Percentiles rank a stretch among this genome's conserved stretches.
Conservation (phyloP, 30 jellyfish, hydroid and myxozoan species). For the Cassiopea xamachana region DNA sequence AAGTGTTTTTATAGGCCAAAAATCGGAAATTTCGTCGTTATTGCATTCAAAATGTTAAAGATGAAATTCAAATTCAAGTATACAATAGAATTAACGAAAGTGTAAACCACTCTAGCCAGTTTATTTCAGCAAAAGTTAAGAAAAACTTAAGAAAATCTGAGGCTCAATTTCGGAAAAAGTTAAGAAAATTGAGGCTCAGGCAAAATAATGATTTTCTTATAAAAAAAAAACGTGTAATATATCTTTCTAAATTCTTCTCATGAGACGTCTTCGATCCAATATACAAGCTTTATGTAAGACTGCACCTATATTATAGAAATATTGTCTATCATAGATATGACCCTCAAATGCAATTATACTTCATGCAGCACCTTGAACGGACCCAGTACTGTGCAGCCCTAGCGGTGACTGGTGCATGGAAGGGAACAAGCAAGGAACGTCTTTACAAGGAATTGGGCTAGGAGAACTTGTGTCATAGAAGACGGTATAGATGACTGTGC, state of each 20-base stretch:
- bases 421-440: conserved; percentile 52
- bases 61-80: too few relatives aligned
- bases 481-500: conserved; percentile 58
- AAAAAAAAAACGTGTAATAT: background rate
- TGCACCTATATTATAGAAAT: conserved; percentile 53
- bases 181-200: too few relatives aligned
- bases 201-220: too few relatives aligned
- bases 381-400: conserved; percentile 56
- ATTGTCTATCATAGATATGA: conserved; percentile 51
- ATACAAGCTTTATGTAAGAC: conserved; percentile 59
- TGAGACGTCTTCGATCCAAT: conserved; percentile 43
- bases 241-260: conserved; percentile 45
- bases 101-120: too few relatives aligned
- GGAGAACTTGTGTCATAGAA: conserved; percentile 48
- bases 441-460: conserved; percentile 48
- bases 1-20: too few relatives aligned
- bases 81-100: too few relatives aligned
- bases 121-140: too few relatives aligned
- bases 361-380: conserved; percentile 35
- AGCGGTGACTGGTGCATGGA: conserved; percentile 57
- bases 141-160: too few relatives aligned
- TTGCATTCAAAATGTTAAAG: too few relatives aligned
- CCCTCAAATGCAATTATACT: conserved; percentile 36
- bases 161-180: too few relatives aligned
- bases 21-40: too few relatives aligned